Evolutionary conservation across 2,113 vertebrate species (phyloP), one percentile per base, ranked within the genome.

Genomic region (Xyliphius kryptos): DNA sequence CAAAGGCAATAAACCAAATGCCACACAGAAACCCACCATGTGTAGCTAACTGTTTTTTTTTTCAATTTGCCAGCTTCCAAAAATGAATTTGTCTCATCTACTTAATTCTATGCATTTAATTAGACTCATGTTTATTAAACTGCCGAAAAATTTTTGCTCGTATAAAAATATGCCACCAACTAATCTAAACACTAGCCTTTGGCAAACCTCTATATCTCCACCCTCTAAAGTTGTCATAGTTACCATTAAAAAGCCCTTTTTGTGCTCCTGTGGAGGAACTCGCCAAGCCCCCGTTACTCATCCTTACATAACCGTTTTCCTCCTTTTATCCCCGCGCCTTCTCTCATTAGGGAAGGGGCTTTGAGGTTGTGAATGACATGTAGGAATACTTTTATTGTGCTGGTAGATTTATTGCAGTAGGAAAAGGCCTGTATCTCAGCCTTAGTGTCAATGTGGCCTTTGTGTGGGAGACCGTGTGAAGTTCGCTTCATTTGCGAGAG

Each of bases 161-260:
- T 58, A 67, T 67, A 40, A 47, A 72, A 63, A 67, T 63, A 63
- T 58, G 17, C 54, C 52, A 58, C 9, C 12, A 4, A 37, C 44
- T 67, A 36, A 67, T 72, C 49, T 63, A 57, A 65, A 55, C 36
- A 44, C 52, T 57, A 16, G 40, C 59, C 47, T 57, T 66, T 62
- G 63, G 47, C 58, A 58, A 66, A 61, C 58, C 60, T 70, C 64
- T 65, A 67, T 74, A 6, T 2, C 26, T 6, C 26, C 22, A n/a
- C 41, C 26, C 36, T 41, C 19, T 6, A 5, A 40, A 48, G 69
- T 71, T 75, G 63, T 63, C 57, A 68, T 74, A 59, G 61, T 26
- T 58, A 65, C 66, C 16, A 46, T 47, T 66, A 13, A 69, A 68
- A 70, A 68, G 69, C 62, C 7, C 21, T 56, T 61, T 68, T 75